A percentile compares a stretch with the other conserved stretches of the same genome.
These are phyloP conservation scores for Periparus ater DNA, from an alignment of 2,797 vertebrate species.

Conservation along the genomic window DNA sequence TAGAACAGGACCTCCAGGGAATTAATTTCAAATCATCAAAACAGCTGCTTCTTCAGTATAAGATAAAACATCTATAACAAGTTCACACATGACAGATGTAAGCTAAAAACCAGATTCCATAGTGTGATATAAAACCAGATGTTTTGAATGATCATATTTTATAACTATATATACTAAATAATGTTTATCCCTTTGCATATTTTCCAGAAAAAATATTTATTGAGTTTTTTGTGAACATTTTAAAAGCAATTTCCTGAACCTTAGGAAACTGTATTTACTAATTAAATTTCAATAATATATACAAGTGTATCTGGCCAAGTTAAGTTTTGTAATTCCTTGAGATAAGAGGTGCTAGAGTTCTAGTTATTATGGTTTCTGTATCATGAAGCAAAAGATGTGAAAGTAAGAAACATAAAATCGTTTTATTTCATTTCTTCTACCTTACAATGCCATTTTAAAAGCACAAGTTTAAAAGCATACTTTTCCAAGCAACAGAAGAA, in stretches of 20 bases:
- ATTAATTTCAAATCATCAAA: conserved; percentile 77
- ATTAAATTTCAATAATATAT: conserved; percentile 34
- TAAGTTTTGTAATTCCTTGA: conserved; percentile 17
- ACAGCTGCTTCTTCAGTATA: conserved; percentile 81
- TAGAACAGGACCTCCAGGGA: conserved; percentile 71
- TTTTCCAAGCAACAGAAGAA: neutral
- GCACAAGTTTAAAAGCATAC: neutral
- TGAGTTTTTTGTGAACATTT: conserved; percentile 46
- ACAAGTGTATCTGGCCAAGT: neutral
- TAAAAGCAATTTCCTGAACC: conserved; percentile 35
- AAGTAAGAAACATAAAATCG: neutral
- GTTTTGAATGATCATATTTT: conserved; percentile 80
- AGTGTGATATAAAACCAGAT: conserved; percentile 81
- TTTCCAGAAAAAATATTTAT: conserved; percentile 47
- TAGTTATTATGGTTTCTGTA: neutral
- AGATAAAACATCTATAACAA: conserved; percentile 82
- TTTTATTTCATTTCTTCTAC: neutral
- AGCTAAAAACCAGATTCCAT: conserved; percentile 74
- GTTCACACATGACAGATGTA: conserved; percentile 85
- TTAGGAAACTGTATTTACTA: conserved; percentile 27
- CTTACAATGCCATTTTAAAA: neutral
- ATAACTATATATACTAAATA: conserved; percentile 59
- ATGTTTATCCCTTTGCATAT: conserved; percentile 47
- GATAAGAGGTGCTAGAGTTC: neutral
- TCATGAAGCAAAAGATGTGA: neutral